phyloP scores from a whole-genome alignment of 2,888 invertebrate genomes.

The Merodon equestris region DNA sequence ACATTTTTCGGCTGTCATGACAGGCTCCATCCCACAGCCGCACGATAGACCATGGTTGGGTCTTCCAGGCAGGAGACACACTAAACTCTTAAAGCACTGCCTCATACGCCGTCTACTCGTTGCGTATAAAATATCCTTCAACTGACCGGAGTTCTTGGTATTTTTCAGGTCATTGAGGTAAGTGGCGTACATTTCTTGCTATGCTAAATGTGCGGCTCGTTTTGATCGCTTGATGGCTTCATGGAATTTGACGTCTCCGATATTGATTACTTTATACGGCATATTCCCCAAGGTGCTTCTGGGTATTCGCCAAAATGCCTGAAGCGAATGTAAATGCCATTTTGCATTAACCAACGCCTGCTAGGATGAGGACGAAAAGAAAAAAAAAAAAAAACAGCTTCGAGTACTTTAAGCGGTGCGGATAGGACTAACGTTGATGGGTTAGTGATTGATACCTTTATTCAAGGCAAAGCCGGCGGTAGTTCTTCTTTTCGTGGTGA shows the following conservation, averaged over 20 bases:
- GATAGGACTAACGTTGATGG: conserved; percentile 12
- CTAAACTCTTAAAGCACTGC: neutral
- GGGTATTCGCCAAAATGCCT: conserved; percentile 10
- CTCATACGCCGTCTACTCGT: no score
- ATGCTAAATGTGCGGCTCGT: neutral
- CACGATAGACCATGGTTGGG: no score
- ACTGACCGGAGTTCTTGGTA: no score
- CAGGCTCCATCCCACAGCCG: neutral
- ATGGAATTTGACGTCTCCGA: conserved; percentile 39
- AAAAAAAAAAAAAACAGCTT: conserved; percentile 16
- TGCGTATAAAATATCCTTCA: conserved; percentile 53
- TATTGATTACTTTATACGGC: conserved; percentile 53
- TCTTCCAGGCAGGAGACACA: neutral
- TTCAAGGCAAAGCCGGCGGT: no score
- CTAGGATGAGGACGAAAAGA: no score
- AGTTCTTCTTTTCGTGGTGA: no score
- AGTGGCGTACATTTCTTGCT: no score
- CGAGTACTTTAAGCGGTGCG: conserved; percentile 30
- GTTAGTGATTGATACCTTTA: conserved; percentile 49
- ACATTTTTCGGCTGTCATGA: conserved; percentile 12
- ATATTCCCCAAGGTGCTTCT: neutral
- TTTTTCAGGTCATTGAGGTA: no score
- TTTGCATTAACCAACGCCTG: conserved; percentile 51
- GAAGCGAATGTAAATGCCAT: conserved; percentile 34
- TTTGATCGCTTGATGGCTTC: conserved; percentile 16